Conservation (phyloP, 2,888 invertebrate species). For the Nomada hirtipes region DNA sequence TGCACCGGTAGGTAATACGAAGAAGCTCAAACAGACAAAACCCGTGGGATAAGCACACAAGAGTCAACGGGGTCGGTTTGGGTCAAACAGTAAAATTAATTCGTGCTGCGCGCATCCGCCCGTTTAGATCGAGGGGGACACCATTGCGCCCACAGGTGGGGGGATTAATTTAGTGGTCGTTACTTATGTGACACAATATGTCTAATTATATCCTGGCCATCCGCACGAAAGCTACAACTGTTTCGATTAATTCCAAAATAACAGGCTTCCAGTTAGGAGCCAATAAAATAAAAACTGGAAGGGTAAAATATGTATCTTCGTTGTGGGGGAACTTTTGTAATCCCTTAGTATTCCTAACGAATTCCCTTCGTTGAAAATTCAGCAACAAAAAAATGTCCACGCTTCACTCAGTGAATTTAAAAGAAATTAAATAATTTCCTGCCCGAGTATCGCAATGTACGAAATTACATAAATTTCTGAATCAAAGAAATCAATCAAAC, state of each 20-base stretch:
- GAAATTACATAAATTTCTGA: no score
- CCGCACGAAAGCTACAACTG: conserved; percentile 4
- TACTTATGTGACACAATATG: conserved; percentile 15
- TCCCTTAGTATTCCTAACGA: no score
- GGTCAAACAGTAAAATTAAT: conserved; percentile 76
- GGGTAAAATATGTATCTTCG: background rate
- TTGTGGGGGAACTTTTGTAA: no score
- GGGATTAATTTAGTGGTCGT: conserved; percentile 50
- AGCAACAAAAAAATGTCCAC: no score
- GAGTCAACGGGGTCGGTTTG: conserved; percentile 64
- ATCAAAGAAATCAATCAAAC: no score
- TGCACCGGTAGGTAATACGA: conserved; percentile 61
- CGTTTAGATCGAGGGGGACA: conserved; percentile 42
- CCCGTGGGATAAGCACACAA: conserved; percentile 79
- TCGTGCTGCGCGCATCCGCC: conserved; percentile 63
- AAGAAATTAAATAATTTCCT: no score
- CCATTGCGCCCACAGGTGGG: conserved; percentile 26
- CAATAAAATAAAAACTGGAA: background rate
- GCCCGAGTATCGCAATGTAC: no score
- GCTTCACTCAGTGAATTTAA: no score
- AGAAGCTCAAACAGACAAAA: conserved; percentile 62
- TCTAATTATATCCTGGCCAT: conserved; percentile 4
- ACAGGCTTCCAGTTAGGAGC: background rate
- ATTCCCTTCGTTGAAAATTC: no score
- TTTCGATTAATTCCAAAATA: conserved; percentile 8